Evolutionary conservation across 2,797 vertebrate genomes (phyloP).

Genomic region (Eleutherodactylus coqui): DNA sequence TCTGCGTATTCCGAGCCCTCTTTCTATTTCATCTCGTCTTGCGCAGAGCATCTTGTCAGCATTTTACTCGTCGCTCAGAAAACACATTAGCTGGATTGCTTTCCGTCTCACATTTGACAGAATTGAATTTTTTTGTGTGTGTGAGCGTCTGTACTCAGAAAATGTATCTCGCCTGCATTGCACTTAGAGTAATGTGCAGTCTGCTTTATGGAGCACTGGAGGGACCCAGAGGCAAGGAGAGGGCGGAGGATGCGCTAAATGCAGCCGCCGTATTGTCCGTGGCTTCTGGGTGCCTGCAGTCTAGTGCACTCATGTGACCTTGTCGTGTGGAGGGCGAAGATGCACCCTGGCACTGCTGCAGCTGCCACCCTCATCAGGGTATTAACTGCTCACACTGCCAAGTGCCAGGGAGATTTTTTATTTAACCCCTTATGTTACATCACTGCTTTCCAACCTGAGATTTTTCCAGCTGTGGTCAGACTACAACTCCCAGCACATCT

Average conservation of each 20-base stretch:
- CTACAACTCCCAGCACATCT: too few species aligned
- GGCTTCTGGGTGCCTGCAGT: conserved; percentile 1
- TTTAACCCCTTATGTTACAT: not conserved
- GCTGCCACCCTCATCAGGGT: not conserved
- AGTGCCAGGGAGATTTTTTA: not conserved
- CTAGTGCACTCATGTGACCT: conserved; percentile 5
- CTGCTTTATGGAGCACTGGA: conserved; percentile 28
- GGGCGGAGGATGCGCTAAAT: not conserved
- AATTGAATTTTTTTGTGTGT: conserved; percentile 36
- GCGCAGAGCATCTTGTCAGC: conserved; percentile 14
- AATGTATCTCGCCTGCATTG: not conserved
- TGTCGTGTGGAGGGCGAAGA: not conserved
- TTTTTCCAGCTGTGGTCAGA: too few species aligned
- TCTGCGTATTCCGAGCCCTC: not conserved
- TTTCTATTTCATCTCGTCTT: not conserved
- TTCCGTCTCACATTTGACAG: not conserved
- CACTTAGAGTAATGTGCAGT: conserved; percentile 17
- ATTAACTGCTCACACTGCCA: not conserved
- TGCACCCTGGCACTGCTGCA: not conserved
- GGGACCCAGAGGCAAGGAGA: conserved; percentile 27
- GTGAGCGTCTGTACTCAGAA: conserved; percentile 13
- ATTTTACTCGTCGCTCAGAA: conserved; percentile 10
- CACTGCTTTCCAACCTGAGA: not conserved
- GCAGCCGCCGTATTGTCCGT: not conserved
- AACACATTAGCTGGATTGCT: conserved; percentile 30